Evolutionary conservation across 2,888 invertebrate genomes (phyloP).

Genomic region (Ophion costatus): DNA sequence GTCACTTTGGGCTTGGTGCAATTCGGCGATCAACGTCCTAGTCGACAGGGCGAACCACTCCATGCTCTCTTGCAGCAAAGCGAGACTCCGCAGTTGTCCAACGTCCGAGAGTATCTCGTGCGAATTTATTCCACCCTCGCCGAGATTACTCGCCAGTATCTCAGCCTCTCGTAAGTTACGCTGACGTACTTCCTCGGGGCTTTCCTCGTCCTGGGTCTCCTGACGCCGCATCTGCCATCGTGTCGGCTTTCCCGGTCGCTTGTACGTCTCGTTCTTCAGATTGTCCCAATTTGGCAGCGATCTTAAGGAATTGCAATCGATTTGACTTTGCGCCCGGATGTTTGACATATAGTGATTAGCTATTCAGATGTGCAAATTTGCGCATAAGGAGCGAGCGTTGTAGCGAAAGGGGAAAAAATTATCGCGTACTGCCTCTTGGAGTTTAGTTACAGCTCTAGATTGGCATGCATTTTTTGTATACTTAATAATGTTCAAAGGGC

Average conservation of each 20-base stretch:
- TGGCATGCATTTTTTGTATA: no score
- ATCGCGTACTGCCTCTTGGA: no score
- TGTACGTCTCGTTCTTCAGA: slow-evolving; percentile 85
- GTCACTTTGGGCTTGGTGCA: slow-evolving; percentile 82
- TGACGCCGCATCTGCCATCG: slow-evolving; percentile 83
- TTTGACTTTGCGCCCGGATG: neutral
- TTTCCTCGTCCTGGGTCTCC: slow-evolving; percentile 88
- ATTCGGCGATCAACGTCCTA: slow-evolving; percentile 73
- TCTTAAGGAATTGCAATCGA: slow-evolving; percentile 79
- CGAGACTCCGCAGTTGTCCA: slow-evolving; percentile 92
- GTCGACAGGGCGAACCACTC: slow-evolving; percentile 84
- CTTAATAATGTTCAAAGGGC: no score
- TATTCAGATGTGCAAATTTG: no score
- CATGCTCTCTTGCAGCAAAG: slow-evolving; percentile 96
- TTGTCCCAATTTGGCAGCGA: slow-evolving; percentile 92
- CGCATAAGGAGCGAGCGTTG: no score
- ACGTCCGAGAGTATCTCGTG: slow-evolving; percentile 95
- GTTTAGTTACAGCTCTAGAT: no score
- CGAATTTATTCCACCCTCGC: slow-evolving; percentile 93
- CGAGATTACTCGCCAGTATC: slow-evolving; percentile 95
- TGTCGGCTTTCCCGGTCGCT: slow-evolving; percentile 76
- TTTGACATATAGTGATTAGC: neutral
- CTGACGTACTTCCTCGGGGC: slow-evolving; percentile 91
- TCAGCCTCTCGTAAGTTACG: slow-evolving; percentile 95
- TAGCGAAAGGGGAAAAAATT: no score